phyloP scores from a whole-genome alignment of 1,140 invertebrate species.

The Saxidomus purpurata region DNA sequence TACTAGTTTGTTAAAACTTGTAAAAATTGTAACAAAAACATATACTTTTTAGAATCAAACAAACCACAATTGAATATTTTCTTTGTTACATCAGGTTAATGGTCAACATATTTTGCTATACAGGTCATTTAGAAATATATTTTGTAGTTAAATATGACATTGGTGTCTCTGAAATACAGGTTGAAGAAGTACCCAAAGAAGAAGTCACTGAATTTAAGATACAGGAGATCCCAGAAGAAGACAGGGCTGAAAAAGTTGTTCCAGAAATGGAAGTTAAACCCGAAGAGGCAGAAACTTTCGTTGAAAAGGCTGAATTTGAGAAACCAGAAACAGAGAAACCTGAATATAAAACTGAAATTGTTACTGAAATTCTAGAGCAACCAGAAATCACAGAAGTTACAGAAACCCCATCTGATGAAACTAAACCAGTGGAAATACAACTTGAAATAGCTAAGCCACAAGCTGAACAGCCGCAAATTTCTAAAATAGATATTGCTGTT shows the following conservation, averaged over 20 bases:
- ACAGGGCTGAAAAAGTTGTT: constrained; percentile 27
- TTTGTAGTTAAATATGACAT: too few species aligned
- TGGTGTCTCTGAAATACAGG: neutral
- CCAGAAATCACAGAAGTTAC: constrained; percentile 55
- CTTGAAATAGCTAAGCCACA: constrained; percentile 66
- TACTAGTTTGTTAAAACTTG: too few species aligned
- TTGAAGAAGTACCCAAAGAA: constrained; percentile 35
- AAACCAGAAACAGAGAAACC: constrained; percentile 49
- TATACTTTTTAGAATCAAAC: too few species aligned
- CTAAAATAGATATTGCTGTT: constrained; percentile 63
- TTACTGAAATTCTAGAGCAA: constrained; percentile 63
- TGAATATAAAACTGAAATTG: constrained; percentile 65
- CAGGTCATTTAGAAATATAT: too few species aligned
- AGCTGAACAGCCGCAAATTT: constrained; percentile 60
- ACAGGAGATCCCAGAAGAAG: constrained; percentile 59
- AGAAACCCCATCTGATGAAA: constrained; percentile 49
- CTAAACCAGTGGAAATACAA: constrained; percentile 58
- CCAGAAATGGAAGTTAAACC: constrained; percentile 61
- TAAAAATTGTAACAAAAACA: too few species aligned
- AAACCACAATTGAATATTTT: too few species aligned
- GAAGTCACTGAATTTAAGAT: constrained; percentile 54
- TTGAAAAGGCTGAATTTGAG: constrained; percentile 37
- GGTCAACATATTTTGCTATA: too few species aligned
- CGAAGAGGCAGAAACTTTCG: constrained; percentile 43
- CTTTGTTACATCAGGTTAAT: too few species aligned